These are phyloP conservation scores for Chunga burmeisteri DNA, from an alignment of 2,113 vertebrate species.

Conservation along the genomic window DNA sequence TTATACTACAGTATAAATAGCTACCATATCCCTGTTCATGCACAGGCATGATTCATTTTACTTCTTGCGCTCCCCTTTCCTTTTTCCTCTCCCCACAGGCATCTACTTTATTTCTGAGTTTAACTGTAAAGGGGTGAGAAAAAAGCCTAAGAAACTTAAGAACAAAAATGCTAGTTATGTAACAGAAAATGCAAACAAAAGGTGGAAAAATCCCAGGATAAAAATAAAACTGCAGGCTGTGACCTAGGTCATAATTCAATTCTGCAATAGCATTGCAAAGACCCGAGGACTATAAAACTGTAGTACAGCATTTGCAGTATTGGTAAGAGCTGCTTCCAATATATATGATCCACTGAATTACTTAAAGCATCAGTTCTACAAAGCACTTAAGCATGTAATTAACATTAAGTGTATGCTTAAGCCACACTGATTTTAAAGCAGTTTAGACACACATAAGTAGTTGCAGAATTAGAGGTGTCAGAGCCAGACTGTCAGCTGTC, in stretches of 20 bases:
- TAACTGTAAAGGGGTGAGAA: not conserved
- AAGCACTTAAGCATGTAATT: not conserved
- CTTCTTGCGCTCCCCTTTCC: not conserved
- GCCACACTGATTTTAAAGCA: not conserved
- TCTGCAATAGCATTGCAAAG: not conserved
- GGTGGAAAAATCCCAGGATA: not conserved
- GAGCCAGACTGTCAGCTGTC: not conserved
- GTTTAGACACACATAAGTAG: not conserved
- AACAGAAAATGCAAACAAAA: constrained; percentile 34
- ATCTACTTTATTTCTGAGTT: not conserved
- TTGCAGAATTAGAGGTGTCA: not conserved
- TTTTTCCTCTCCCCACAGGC: not conserved
- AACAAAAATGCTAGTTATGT: not conserved
- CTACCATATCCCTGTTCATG: not conserved
- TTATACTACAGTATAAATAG: constrained; percentile 6
- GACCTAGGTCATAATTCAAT: not conserved
- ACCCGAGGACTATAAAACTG: not conserved
- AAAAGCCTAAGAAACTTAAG: not conserved
- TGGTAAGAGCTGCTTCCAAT: not conserved
- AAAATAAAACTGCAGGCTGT: not conserved
- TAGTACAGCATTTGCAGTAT: not conserved
- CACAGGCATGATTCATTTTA: constrained; percentile 10
- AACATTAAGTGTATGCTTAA: not conserved
- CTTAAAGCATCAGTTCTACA: not conserved
- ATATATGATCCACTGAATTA: not conserved